These are phyloP conservation scores for Nothoprocta perdicaria DNA, from an alignment of 2,113 vertebrate genomes.

Conservation along the genomic window DNA sequence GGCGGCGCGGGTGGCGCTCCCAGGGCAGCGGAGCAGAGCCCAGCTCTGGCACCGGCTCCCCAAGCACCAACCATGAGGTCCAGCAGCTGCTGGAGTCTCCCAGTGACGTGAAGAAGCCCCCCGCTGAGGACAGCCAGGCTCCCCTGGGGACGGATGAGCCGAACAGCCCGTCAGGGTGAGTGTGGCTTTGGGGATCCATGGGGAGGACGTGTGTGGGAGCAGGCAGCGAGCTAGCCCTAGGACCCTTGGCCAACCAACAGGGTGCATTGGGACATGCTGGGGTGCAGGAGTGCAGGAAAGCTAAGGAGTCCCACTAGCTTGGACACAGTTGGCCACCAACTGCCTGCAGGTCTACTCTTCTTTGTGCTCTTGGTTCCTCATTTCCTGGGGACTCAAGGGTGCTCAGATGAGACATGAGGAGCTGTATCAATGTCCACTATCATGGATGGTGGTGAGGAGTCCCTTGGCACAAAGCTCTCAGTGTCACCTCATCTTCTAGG, in stretches of 20 bases:
- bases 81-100: neutral
- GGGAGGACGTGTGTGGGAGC: neutral
- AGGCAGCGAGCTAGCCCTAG: neutral
- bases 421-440: neutral
- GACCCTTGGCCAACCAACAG: neutral
- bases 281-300: neutral
- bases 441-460: neutral
- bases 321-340: neutral
- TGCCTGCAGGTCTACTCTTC: neutral
- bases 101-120: neutral
- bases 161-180: conserved; percentile 3
- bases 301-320: neutral
- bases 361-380: neutral
- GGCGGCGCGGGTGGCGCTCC: conserved; percentile 79
- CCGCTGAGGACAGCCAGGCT: neutral
- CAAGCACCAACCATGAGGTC: neutral
- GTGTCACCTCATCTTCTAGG: conserved; percentile 63
- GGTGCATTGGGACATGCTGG: neutral
- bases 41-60: conserved; percentile 1
- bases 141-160: rapidly evolving
- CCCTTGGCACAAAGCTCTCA: neutral
- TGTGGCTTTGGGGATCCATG: rapidly evolving
- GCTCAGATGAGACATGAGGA: rapidly evolving
- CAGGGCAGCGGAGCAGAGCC: conserved; percentile 73
- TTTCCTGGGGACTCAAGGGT: neutral